A percentile compares a stretch with the other conserved stretches of the same genome.
These are phyloP conservation scores for Periplaneta americana DNA, from an alignment of 1,140 invertebrate genomes.

Conservation along the genomic window DNA sequence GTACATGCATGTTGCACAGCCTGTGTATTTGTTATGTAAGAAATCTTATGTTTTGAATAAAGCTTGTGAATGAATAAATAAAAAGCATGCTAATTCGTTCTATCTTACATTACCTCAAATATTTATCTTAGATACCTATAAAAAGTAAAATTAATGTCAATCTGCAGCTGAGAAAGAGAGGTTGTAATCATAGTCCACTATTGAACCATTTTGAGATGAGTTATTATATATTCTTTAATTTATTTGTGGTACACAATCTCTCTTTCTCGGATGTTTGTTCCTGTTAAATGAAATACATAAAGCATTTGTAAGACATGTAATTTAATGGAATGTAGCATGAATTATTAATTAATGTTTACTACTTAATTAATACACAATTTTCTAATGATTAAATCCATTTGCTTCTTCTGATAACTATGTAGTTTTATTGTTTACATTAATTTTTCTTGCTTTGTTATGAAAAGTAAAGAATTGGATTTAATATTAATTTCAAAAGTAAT, in stretches of 20 bases:
- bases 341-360: background rate
- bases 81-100: background rate
- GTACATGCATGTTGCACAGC: background rate
- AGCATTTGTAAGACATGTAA: too few species aligned
- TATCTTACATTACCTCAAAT: background rate
- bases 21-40: background rate
- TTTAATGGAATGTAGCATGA: background rate
- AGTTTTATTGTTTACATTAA: slow-evolving; percentile 2
- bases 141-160: too few species aligned
- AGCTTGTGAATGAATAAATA: background rate
- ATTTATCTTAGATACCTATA: too few species aligned
- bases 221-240: too few species aligned
- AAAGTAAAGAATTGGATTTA: background rate
- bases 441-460: background rate
- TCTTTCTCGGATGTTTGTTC: too few species aligned
- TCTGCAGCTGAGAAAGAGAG: too few species aligned
- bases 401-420: background rate
- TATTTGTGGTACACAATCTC: too few species aligned
- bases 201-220: too few species aligned
- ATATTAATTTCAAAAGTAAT: background rate
- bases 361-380: background rate
- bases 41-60: background rate
- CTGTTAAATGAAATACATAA: too few species aligned
- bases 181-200: too few species aligned
- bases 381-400: background rate